Evolutionary conservation across 2,888 invertebrate species (phyloP).

Genomic region (Tetropium fuscum): DNA sequence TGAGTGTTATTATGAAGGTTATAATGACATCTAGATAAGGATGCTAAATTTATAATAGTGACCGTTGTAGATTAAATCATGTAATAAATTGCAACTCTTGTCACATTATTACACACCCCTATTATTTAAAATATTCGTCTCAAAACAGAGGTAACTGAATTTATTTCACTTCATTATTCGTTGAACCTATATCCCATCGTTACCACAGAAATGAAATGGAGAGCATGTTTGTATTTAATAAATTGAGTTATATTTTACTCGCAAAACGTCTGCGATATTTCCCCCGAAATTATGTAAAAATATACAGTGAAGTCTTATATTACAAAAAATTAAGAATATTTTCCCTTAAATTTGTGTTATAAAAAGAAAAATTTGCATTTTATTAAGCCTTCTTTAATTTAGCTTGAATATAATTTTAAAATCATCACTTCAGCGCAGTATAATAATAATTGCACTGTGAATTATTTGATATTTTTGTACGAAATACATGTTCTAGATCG

Average conservation of each 20-base stretch:
- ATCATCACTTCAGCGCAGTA: background rate
- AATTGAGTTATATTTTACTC: constrained; percentile 10
- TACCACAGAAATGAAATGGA: background rate
- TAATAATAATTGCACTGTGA: too few species aligned
- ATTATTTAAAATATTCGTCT: too few species aligned
- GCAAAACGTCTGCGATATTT: background rate
- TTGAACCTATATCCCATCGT: background rate
- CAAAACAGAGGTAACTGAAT: too few species aligned
- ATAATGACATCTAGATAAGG: too few species aligned
- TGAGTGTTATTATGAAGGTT: too few species aligned
- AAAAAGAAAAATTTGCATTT: constrained; percentile 11
- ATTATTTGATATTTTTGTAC: too few species aligned
- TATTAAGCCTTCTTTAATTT: background rate
- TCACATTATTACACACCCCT: too few species aligned
- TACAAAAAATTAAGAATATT: constrained; percentile 15
- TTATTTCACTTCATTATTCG: too few species aligned
- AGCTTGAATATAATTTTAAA: constrained; percentile 1
- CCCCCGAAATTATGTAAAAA: constrained; percentile 12
- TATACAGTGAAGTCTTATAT: constrained; percentile 12
- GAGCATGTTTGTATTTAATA: constrained; percentile 1
- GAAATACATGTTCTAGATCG: too few species aligned
- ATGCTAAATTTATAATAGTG: too few species aligned
- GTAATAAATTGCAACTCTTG: too few species aligned
- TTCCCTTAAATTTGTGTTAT: background rate
- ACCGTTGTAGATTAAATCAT: too few species aligned